Base-by-base conservation (phyloP, 1,140 invertebrate genomes). In the Tetramorium alpestre region DNA sequence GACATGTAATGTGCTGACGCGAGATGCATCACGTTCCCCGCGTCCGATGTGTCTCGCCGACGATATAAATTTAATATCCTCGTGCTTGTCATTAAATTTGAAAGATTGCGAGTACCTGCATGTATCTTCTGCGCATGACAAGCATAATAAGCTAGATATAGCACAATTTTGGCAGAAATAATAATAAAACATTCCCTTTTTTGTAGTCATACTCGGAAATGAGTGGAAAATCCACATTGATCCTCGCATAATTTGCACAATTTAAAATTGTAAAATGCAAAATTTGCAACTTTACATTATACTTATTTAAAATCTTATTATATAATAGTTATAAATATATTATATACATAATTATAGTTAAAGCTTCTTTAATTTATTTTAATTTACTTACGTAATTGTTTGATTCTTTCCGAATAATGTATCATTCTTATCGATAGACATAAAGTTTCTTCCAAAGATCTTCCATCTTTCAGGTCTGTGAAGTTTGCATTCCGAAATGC, bases 51-150 rank as follows among this genome's bases (percentile, higher is more conserved):
- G 22, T 67, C 28, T 38, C 47, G 10, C 44, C 62, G 41, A 54
- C 28, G 47, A 28, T 38, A 70, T 70, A 54, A 69, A 81, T 81
- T 76, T 56, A 80, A 80, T 80, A 38, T 80, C 13, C 10, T 65
- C 76, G 18, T 18, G 47, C 54, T 67, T n/a, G 18, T 69, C 41
- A 44, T 6, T 69, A 51, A 67, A 67, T 80, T 41, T 38, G 22
- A 33, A 33, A 33, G 33, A 77, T 76, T 22, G 38, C 33, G 22
- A 64, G 56, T 44, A 60, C 16, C 13, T 60, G 4, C 22, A 13
- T 22, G 22, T 11, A 18, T 11, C 18, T 47, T n/a, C 11, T 18
- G 4, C 25, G 3, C 28, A 13, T 25, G 10, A n/a, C 56, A 25
- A 8, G 4, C 33, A 13, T 25, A 16, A 58, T 13, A 25, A 25